Base-by-base conservation (phyloP, 2,888 invertebrate genomes). In the Agrochola litura region DNA sequence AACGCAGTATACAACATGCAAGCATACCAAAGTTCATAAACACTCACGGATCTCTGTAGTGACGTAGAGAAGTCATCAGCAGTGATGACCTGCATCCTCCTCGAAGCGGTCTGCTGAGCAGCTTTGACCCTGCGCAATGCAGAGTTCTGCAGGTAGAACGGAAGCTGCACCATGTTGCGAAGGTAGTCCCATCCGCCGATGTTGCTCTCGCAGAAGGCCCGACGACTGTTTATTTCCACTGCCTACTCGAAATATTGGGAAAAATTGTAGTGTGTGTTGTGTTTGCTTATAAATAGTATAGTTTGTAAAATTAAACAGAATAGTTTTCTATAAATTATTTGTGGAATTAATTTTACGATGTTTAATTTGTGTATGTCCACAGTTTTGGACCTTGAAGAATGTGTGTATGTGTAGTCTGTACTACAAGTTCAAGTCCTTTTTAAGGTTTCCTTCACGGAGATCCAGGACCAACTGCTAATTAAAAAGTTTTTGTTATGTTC, bases 91-190 rank as follows among this genome's bases (percentile, higher is more conserved):
- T 95, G 97, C 83, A 97, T 93, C 30, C 96, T 91, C 58, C 90
- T 93, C 6, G 97, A 93, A 0, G 98, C 98, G 0, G 98, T 98
- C 93, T 98, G 98, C 94, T 99, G 99, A 0, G 99, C 99, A 10
- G 98, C 97, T 93, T 99, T 98, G 4, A 99, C 98, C 89, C 99
- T 98, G 1, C 99, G 97, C 80, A 99, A 95, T 16, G 99, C 99
- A 1, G 99, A 99, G 96, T 99, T 99, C 97, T 99, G 99, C 77
- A 99, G 97, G 94, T 99, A 99, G 96, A 99, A 99, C 0, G 99
- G 99, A 90, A 99, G 97, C 93, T 99, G 99, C 43, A 99, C 99
- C 97, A 99, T 98, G 94, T 99, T 99, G 83, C 99, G 97, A 69
- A 99, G 96, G 92, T 99, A 99, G 95, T 98, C 98, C 97, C 99